Conservation (phyloP, 2,113 vertebrate species). For the Halcyon senegalensis region DNA sequence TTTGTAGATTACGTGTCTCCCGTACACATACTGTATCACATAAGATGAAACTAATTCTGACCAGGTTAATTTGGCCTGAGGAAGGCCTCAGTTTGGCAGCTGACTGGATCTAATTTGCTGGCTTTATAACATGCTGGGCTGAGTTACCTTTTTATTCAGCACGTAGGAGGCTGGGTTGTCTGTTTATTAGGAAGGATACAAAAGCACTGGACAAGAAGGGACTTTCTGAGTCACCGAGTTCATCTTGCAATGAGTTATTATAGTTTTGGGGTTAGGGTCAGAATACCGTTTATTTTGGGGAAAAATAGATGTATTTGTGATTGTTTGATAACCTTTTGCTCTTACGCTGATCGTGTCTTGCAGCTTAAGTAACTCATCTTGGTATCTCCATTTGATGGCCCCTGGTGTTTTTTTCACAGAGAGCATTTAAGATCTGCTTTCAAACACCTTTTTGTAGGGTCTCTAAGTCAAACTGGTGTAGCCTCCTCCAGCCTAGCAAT, state of each 20-base stretch:
- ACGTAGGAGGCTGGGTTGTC: neutral
- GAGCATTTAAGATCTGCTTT: neutral
- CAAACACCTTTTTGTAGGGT: neutral
- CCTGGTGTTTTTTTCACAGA: neutral
- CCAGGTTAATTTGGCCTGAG: slow-evolving; percentile 1
- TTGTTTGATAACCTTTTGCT: neutral
- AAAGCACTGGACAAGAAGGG: neutral
- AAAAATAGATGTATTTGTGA: neutral
- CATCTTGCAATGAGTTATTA: neutral
- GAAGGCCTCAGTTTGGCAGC: neutral
- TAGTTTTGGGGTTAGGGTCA: neutral
- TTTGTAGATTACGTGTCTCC: neutral
- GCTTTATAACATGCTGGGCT: neutral
- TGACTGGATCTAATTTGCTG: neutral
- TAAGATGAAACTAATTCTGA: slow-evolving; percentile 9
- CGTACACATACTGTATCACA: neutral
- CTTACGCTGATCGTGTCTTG: neutral
- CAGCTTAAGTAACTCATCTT: neutral
- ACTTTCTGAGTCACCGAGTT: neutral
- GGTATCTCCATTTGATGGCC: neutral
- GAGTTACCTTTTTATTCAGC: neutral
- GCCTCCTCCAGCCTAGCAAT: neutral
- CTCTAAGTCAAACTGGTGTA: neutral
- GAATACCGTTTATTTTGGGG: neutral
- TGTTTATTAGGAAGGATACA: neutral